phyloP scores from a whole-genome alignment of 2,888 invertebrate genomes.

The Molanna angustata region DNA sequence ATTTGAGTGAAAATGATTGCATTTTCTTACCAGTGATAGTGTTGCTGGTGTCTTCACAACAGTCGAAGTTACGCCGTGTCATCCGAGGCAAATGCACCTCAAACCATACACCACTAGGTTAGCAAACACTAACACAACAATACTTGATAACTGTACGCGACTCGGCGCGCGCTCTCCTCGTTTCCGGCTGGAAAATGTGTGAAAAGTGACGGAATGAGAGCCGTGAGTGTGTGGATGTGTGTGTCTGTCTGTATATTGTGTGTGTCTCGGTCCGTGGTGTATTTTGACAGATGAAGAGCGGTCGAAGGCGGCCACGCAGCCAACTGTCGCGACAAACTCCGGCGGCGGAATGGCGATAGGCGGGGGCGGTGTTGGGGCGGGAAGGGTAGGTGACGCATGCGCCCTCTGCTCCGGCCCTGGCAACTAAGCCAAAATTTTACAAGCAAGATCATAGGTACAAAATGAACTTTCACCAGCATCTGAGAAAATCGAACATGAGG shows the following conservation, averaged over 20 bases:
- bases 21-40: constrained; percentile 24
- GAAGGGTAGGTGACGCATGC: constrained; percentile 7
- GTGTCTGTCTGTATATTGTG: constrained; percentile 3
- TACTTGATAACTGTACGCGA: constrained; percentile 11
- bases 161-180: constrained; percentile 11
- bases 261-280: neutral
- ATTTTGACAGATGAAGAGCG: constrained; percentile 15
- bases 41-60: constrained; percentile 17
- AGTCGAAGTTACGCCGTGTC: constrained; percentile 20
- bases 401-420: constrained; percentile 18
- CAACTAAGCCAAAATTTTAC: too few relatives aligned
- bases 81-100: constrained; percentile 28
- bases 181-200: neutral
- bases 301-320: constrained; percentile 25
- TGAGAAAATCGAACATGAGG: too few relatives aligned
- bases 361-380: constrained; percentile 9
- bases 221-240: neutral
- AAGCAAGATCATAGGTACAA: too few relatives aligned
- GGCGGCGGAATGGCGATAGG: constrained; percentile 35
- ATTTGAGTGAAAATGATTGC: too few relatives aligned
- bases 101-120: constrained; percentile 26
- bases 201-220: neutral
- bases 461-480: too few relatives aligned
- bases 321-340: constrained; percentile 35
- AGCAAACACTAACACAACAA: constrained; percentile 15